Conservation (phyloP, 1,140 invertebrate species). For the Tetraneura akinire region DNA sequence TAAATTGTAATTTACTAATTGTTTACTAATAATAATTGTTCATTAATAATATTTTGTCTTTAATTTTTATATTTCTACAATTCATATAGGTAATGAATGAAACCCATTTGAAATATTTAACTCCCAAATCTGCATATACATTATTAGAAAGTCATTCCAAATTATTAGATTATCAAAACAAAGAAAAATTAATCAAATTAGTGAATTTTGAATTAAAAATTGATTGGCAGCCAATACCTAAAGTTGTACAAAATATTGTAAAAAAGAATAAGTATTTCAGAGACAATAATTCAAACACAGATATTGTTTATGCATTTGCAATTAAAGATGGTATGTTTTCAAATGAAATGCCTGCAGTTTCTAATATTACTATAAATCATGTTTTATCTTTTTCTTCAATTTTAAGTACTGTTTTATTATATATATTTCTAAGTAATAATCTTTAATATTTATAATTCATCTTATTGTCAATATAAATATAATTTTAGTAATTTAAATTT, state of each 20-base stretch:
- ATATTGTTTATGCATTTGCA: not conserved
- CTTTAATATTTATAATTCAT: not conserved
- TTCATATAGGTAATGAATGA: conserved; percentile 4
- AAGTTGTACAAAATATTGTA: not conserved
- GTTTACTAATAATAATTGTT: not conserved
- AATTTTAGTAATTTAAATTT: not conserved
- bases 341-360: conserved; percentile 21
- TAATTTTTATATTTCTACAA: not conserved
- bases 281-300: not conserved
- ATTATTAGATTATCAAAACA: not conserved
- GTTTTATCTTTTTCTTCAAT: not conserved
- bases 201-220: conserved; percentile 28
- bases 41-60: too few species aligned
- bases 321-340: not conserved
- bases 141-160: conserved; percentile 25
- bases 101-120: conserved; percentile 24
- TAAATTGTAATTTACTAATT: too few species aligned
- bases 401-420: not conserved
- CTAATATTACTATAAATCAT: not conserved
- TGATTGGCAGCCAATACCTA: not conserved
- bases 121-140: conserved; percentile 15
- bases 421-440: not conserved
- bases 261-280: not conserved
- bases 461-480: not conserved
- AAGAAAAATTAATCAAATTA: conserved; percentile 11